phyloP scores from a whole-genome alignment of 2,113 vertebrate genomes.

The Abramis brama region DNA sequence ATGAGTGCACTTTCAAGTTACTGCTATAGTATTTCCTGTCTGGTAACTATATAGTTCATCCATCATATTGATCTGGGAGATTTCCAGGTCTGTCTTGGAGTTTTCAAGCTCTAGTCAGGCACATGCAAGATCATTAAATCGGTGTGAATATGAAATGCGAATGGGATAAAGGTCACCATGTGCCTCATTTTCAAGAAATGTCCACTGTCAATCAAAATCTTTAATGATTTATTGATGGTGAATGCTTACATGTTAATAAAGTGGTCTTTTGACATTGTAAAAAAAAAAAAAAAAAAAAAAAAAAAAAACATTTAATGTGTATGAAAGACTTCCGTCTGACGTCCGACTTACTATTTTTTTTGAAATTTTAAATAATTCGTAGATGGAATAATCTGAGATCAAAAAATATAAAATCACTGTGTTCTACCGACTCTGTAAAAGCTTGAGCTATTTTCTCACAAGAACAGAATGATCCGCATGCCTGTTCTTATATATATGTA shows the following conservation, averaged over 20 bases:
- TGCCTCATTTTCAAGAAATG: neutral
- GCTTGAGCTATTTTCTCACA: no score
- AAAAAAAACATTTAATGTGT: neutral
- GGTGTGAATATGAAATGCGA: neutral
- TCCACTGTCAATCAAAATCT: neutral
- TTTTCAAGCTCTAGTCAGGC: neutral
- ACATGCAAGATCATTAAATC: neutral
- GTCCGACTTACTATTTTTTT: neutral
- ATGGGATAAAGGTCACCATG: neutral
- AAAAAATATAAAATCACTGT: no score
- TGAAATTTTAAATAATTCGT: neutral
- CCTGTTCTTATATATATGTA: no score
- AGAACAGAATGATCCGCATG: no score
- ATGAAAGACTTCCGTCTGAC: neutral
- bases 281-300: neutral
- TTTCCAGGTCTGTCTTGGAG: neutral
- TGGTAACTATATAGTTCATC: slow-evolving; percentile 9
- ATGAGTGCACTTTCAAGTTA: slow-evolving; percentile 2
- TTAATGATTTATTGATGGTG: neutral
- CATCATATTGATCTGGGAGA: slow-evolving; percentile 27
- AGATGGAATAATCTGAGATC: neutral
- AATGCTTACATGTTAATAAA: neutral
- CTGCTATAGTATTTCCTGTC: neutral
- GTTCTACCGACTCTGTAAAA: no score
- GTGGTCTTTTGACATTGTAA: neutral